Percentiles rank a stretch among this genome's conserved stretches.
These are phyloP conservation scores for Rhodeus uyekii DNA, from an alignment of 2,797 vertebrate genomes.

Conservation along the genomic window DNA sequence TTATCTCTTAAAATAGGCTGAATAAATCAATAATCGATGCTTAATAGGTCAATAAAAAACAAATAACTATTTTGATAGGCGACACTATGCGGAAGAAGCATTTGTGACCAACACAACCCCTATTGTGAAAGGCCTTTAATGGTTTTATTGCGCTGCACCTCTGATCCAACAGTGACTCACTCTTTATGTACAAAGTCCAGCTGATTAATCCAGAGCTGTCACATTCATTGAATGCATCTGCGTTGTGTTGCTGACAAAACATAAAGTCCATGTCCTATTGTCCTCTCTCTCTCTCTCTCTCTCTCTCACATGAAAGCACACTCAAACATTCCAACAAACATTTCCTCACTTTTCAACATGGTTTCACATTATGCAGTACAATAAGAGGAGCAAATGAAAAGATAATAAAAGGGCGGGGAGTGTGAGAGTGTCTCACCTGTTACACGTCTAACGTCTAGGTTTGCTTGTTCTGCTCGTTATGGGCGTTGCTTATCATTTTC, in stretches of 20 bases:
- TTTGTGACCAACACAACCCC: constrained; percentile 1
- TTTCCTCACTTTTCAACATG: not conserved
- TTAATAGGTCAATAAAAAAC: not conserved
- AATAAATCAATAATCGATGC: not conserved
- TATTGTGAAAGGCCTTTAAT: constrained; percentile 25
- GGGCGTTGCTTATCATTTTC: constrained; percentile 26
- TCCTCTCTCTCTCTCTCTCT: not conserved
- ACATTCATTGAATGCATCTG: constrained; percentile 32
- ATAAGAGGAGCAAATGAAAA: not conserved
- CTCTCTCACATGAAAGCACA: not conserved
- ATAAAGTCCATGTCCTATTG: constrained; percentile 28
- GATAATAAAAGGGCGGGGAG: constrained; percentile 8
- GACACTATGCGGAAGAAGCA: not conserved
- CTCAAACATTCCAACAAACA: not conserved
- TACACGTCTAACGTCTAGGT: not conserved
- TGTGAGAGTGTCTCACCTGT: constrained; percentile 23
- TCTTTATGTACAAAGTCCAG: constrained; percentile 47
- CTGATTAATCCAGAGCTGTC: constrained; percentile 41
- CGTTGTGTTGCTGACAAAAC: constrained; percentile 39
- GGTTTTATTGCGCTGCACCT: constrained; percentile 11
- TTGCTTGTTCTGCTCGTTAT: not conserved
- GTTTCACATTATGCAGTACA: not conserved
- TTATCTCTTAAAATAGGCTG: not conserved
- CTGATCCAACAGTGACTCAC: constrained; percentile 31
- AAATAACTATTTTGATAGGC: not conserved